Evolutionary conservation across 2,888 invertebrate species (phyloP).

Genomic region (Cerceris ruficornis): DNA sequence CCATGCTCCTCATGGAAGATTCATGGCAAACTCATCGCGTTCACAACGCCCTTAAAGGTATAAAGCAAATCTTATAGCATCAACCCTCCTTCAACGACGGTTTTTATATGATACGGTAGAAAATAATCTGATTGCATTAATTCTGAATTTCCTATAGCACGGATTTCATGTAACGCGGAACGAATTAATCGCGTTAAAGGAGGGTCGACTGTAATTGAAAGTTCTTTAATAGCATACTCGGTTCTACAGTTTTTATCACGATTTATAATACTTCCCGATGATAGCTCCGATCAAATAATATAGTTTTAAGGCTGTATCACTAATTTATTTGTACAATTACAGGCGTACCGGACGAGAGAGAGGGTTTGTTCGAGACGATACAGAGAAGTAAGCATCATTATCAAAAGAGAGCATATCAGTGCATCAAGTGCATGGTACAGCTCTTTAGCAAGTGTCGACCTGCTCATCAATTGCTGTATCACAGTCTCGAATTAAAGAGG

Average conservation of each 20-base stretch:
- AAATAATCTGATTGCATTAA: too few species aligned
- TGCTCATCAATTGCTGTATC: constrained; percentile 90
- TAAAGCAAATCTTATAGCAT: not conserved
- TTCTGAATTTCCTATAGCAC: too few species aligned
- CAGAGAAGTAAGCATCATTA: constrained; percentile 96
- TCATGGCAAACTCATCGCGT: constrained; percentile 98
- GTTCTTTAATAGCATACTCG: too few species aligned
- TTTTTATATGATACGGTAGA: too few species aligned
- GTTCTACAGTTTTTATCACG: too few species aligned
- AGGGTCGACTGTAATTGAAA: too few species aligned
- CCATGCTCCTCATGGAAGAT: constrained; percentile 94
- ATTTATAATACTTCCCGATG: too few species aligned
- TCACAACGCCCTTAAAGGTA: constrained; percentile 95
- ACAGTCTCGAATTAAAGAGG: constrained; percentile 89
- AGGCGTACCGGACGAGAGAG: constrained; percentile 91
- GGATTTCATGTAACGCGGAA: too few species aligned
- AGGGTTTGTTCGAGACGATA: constrained; percentile 96
- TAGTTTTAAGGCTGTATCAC: not conserved
- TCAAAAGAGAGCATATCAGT: constrained; percentile 98
- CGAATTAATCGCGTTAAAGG: too few species aligned
- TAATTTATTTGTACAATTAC: constrained; percentile 33
- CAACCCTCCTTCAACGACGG: not conserved
- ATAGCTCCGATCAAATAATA: not conserved
- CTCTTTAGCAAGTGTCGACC: constrained; percentile 93
- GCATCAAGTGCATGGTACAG: constrained; percentile 96